Evolutionary conservation across 2,113 vertebrate species (phyloP).

Genomic region (cat (Felis catus)): F.catus_Fca126_mat1.0 CM031418.1:80007501-80008000

Average conservation of each 20-base stretch:
- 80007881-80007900: slow-evolving; percentile 61
- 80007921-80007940: slow-evolving; percentile 69
- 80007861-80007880: slow-evolving; percentile 43
- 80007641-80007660: background rate
- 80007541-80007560: background rate
- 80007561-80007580: background rate
- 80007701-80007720: background rate
- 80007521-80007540: background rate
- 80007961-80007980: slow-evolving; percentile 21
- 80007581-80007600: background rate
- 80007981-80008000: slow-evolving; percentile 41
- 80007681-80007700: background rate
- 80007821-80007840: slow-evolving; percentile 24
- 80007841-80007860: slow-evolving; percentile 65
- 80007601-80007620: background rate
- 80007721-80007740: background rate
- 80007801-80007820: slow-evolving; percentile 3
- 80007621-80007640: background rate
- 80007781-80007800: slow-evolving; percentile 3
- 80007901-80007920: slow-evolving; percentile 59
- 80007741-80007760: background rate
- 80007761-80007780: background rate
- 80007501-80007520: background rate
- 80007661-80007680: background rate
- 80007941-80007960: slow-evolving; percentile 56